phyloP scores from a whole-genome alignment of 2,888 invertebrate species.

The Germaria angustata region DNA sequence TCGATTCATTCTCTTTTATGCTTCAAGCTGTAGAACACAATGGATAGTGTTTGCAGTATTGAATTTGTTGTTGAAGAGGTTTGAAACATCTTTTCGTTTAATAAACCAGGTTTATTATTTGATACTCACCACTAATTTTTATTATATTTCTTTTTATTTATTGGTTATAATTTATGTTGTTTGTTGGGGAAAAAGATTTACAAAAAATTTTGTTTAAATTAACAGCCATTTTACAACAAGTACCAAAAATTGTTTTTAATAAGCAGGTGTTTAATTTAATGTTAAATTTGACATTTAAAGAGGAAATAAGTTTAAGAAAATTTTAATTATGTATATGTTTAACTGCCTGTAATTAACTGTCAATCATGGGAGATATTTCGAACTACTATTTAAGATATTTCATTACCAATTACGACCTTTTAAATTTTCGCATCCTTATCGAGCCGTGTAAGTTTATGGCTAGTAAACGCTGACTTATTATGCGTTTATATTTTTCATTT shows the following conservation, averaged over 20 bases:
- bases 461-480: no score
- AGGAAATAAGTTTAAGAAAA: background rate
- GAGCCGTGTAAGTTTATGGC: no score
- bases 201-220: background rate
- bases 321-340: background rate
- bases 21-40: background rate
- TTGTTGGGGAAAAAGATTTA: no score
- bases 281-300: background rate
- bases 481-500: no score
- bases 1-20: background rate
- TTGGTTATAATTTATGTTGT: no score
- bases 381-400: no score
- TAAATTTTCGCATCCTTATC: no score
- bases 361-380: background rate
- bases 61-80: background rate
- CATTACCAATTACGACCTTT: no score
- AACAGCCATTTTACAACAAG: no score
- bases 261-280: slow-evolving; percentile 4
- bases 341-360: background rate
- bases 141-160: background rate
- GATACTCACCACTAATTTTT: background rate
- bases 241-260: background rate
- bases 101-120: background rate
- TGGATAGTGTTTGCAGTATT: background rate
- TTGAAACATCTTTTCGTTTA: background rate